Percentiles rank a stretch among this genome's conserved stretches.
Evolutionary conservation across 2,888 invertebrate genomes (phyloP).

Genomic region (Erannis defoliaria): DNA sequence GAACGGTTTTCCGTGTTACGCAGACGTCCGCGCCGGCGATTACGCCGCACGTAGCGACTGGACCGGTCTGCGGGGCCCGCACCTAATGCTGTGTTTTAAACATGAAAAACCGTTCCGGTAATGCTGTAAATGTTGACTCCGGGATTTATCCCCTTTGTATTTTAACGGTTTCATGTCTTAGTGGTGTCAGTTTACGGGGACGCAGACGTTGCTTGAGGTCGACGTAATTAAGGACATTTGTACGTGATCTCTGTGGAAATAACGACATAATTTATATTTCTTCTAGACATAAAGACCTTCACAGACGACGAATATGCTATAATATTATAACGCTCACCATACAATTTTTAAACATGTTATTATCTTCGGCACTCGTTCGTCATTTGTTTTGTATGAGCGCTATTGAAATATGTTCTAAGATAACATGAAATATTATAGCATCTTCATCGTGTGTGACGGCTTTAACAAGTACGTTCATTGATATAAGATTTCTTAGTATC

Average conservation of each 20-base stretch:
- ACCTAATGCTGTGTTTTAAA: conserved; percentile 82
- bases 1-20: conserved; percentile 86
- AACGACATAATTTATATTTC: conserved; percentile 8
- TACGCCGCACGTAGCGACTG: conserved; percentile 78
- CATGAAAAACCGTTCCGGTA: conserved; percentile 84
- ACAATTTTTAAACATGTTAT: too few species aligned
- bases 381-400: too few species aligned
- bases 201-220: conserved; percentile 44
- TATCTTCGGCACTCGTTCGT: too few species aligned
- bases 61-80: conserved; percentile 69
- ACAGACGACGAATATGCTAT: too few species aligned
- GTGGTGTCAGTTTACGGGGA: conserved; percentile 50
- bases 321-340: too few species aligned
- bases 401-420: too few species aligned
- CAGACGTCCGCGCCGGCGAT: conserved; percentile 81
- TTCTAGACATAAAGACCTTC: conserved; percentile 21
- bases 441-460: too few species aligned
- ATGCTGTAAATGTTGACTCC: conserved; percentile 77
- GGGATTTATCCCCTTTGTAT: conserved; percentile 70
- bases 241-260: conserved; percentile 39
- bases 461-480: too few species aligned
- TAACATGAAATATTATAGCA: too few species aligned
- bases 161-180: conserved; percentile 61
- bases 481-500: conserved; percentile 21
- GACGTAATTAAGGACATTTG: conserved; percentile 43